phyloP scores from a whole-genome alignment of 2,797 vertebrate genomes.

The Pangasius djambal region DNA sequence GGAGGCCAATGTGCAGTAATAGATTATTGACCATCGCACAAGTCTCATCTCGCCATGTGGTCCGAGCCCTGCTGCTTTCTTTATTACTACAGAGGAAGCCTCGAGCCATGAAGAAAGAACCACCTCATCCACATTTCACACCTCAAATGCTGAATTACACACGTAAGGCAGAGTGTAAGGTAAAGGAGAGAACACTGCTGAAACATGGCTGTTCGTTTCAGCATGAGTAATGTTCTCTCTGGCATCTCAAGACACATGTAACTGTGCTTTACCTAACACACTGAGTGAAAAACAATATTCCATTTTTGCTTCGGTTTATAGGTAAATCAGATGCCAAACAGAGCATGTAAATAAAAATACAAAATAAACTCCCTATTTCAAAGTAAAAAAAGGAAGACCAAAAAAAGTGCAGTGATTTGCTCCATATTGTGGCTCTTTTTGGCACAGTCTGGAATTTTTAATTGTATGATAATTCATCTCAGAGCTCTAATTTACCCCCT shows the following conservation, averaged over 20 bases:
- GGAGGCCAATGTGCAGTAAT: conserved; percentile 75
- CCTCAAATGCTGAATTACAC: conserved; percentile 58
- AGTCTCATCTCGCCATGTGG: conserved; percentile 72
- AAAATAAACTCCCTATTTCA: conserved; percentile 45
- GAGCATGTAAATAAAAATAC: conserved; percentile 47
- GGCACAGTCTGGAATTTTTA: conserved; percentile 88
- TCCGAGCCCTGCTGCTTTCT: conserved; percentile 63
- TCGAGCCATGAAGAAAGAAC: conserved; percentile 55
- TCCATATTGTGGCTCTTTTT: conserved; percentile 83
- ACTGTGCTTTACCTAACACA: conserved; percentile 36
- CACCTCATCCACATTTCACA: conserved; percentile 60
- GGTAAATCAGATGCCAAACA: conserved; percentile 47
- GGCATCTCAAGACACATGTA: conserved; percentile 33
- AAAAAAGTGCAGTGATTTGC: conserved; percentile 70
- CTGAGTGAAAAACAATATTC: conserved; percentile 22
- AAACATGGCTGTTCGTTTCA: conserved; percentile 50
- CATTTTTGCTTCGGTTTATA: conserved; percentile 6
- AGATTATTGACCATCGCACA: conserved; percentile 85
- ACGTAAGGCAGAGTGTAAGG: conserved; percentile 53
- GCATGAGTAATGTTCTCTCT: conserved; percentile 38
- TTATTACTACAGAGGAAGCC: conserved; percentile 63
- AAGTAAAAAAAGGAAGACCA: conserved; percentile 43
- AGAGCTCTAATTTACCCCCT: conserved; percentile 94
- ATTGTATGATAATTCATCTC: conserved; percentile 92
- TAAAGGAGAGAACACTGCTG: conserved; percentile 40